Evolutionary conservation across 92 coral and sea anemone genomes (phyloP).

Genomic region (Anthopleura xanthogrammica): DNA sequence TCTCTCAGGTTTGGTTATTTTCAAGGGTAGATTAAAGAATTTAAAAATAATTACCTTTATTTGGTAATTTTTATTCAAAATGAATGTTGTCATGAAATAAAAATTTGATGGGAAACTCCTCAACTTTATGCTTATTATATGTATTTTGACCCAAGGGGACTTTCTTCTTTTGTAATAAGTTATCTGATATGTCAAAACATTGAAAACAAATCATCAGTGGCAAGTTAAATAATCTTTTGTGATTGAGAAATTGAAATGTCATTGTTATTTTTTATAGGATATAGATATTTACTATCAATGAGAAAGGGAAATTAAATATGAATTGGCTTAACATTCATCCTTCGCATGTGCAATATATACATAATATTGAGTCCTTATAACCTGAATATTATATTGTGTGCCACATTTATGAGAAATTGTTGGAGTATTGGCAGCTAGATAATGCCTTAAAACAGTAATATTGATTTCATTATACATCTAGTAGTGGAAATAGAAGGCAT

Average conservation of each 20-base stretch:
- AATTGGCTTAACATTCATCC: background rate
- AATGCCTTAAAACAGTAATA: background rate
- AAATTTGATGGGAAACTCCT: constrained; percentile 1
- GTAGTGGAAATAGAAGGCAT: background rate
- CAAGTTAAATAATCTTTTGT: background rate
- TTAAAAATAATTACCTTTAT: background rate
- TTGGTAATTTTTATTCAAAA: background rate
- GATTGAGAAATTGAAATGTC: background rate
- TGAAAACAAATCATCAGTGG: background rate
- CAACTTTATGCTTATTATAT: background rate
- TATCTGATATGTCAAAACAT: background rate
- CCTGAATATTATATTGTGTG: background rate
- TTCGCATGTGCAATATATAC: too few relatives aligned
- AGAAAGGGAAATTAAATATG: background rate
- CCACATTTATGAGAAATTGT: background rate
- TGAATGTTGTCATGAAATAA: background rate
- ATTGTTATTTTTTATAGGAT: background rate
- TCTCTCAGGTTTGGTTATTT: background rate
- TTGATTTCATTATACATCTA: background rate
- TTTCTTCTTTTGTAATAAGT: background rate
- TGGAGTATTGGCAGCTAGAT: too few relatives aligned
- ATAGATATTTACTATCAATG: background rate
- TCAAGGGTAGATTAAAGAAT: background rate
- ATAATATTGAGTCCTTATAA: too few relatives aligned
- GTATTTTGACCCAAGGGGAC: background rate